Percentiles rank a stretch among this genome's conserved stretches.
phyloP scores from a whole-genome alignment of 2,113 vertebrate species.

The Eidolon helvum region DNA sequence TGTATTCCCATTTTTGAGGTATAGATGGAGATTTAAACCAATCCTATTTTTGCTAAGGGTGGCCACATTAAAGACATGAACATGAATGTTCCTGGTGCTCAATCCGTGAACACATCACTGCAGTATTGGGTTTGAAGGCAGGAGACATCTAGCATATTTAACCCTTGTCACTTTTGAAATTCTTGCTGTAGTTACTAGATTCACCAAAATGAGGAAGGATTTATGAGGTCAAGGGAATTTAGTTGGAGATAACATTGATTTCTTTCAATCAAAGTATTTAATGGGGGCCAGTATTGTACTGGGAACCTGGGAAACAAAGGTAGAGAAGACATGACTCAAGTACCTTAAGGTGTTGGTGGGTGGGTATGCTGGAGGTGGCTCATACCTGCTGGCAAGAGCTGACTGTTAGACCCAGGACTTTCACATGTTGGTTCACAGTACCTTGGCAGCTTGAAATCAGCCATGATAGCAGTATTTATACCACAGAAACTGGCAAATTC shows the following conservation, averaged over 20 bases:
- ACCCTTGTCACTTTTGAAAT: not conserved
- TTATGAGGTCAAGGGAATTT: not conserved
- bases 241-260: not conserved
- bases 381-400: not conserved
- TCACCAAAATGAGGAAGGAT: not conserved
- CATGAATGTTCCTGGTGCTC: not conserved
- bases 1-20: not conserved
- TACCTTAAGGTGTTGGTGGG: too few species aligned
- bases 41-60: not conserved
- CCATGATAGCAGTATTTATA: not conserved
- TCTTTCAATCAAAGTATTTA: not conserved
- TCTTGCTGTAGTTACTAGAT: not conserved
- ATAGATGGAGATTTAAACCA: not conserved
- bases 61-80: not conserved
- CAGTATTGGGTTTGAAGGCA: not conserved
- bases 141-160: not conserved
- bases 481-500: not conserved
- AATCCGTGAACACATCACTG: not conserved
- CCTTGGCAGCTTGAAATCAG: not conserved
- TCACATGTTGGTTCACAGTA: not conserved
- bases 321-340: not conserved
- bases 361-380: fast-evolving
- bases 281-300: not conserved
- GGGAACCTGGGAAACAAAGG: not conserved
- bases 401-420: not conserved